Evolutionary conservation across 2,888 invertebrate species (phyloP), one percentile per base, ranked within the genome.

Genomic region (Caradrina clavipalpis): DNA sequence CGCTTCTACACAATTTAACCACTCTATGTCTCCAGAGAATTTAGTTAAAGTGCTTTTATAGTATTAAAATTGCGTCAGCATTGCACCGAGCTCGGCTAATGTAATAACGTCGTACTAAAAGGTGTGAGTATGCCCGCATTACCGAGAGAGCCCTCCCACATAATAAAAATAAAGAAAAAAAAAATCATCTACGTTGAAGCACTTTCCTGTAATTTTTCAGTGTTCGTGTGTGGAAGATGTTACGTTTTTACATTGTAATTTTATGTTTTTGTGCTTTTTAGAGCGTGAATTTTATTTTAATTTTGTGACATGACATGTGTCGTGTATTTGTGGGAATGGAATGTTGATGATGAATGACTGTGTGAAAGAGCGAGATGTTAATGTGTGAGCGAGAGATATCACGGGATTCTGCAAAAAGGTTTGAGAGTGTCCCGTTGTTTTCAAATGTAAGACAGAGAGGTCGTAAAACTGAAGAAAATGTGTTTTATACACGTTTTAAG

Each of bases 141-240:
- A 86, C 72, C 64, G 72, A 72, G 78, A 88, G 77, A 86, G 88
- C 85, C 83, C 81, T 74, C 31, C 53, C 61, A 68, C 73, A 73
- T 73, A 80, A 81, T 81, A 82, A 85, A 85, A 61, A 80, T 63
- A 78, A 47, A 21, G 59, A 61, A 76, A 73, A 70, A 70, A 78
- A 75, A 74, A n/a, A n/a, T n/a, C n/a, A n/a, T 60, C 69, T 61
- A 55, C 57, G 35, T 65, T 77, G 49, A 73, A 75, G 66, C 76
- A 83, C 76, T 84, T 80, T 51, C 19, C 56, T 73, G 69, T 70
- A 78, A 81, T 78, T 74, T 80, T 80, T 78, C 68, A 60, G 47
- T 67, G 54, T 62, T 70, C 71, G 51, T 26, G 65, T 54, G 80
- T 63, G 49, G 53, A 47, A 55, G 60, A 65, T 80, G 55, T 53